Percentiles rank a stretch among this genome's conserved stretches.
Conservation (phyloP, 35 echinoderm and acorn worm species). For the Apostichopus californicus region DNA sequence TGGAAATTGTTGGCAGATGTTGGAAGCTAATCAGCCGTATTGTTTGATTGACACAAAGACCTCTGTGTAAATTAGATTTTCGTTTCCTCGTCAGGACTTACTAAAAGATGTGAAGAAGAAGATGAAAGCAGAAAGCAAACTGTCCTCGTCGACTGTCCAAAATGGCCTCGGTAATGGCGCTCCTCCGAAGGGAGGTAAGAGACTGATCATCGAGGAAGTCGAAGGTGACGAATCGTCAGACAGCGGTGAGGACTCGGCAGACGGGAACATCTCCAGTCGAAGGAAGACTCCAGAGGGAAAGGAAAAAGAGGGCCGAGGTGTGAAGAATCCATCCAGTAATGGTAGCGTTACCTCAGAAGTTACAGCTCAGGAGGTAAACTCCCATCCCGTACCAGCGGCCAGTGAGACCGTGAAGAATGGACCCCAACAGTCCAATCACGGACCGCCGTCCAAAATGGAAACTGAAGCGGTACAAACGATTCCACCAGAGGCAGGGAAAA, state of each 20-base stretch:
- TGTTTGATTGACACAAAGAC: too few relatives aligned
- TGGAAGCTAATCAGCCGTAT: too few relatives aligned
- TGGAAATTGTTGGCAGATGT: too few relatives aligned
- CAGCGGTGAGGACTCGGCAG: slow-evolving; percentile 42
- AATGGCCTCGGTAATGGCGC: slow-evolving; percentile 17
- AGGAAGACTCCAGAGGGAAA: not conserved
- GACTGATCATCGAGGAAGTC: slow-evolving; percentile 88
- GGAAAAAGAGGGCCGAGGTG: not conserved
- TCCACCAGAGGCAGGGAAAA: slow-evolving; percentile 4
- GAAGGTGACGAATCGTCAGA: slow-evolving; percentile 67
- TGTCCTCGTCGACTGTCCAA: not conserved
- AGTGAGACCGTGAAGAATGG: not conserved
- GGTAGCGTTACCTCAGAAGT: not conserved
- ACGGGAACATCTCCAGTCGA: slow-evolving; percentile 22
- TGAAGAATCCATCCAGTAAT: not conserved
- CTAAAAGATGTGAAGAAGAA: slow-evolving; percentile 48
- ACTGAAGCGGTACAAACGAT: slow-evolving; percentile 1
- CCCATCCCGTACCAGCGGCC: not conserved
- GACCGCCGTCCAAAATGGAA: not conserved
- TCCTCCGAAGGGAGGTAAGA: slow-evolving; percentile 49
- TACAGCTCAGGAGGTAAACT: not conserved
- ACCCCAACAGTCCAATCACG: not conserved
- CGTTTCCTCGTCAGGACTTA: slow-evolving; percentile 30
- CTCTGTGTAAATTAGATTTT: not conserved
- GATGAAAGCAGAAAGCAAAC: not conserved